Evolutionary conservation across 2,113 vertebrate genomes (phyloP).

Genomic region (Embiotoca jacksoni): DNA sequence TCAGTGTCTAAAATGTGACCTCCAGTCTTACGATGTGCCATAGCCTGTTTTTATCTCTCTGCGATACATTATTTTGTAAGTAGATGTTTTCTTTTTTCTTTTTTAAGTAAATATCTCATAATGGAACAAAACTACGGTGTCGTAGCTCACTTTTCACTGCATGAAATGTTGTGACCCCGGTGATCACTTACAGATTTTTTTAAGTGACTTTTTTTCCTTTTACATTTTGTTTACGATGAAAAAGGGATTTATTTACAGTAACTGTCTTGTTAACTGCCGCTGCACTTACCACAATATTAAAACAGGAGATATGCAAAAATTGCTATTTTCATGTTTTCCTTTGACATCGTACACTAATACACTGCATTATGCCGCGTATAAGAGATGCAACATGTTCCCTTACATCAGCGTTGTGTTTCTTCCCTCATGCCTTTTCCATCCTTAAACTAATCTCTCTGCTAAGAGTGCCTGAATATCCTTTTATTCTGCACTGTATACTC

Average conservation of each 20-base stretch:
- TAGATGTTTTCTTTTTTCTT: background rate
- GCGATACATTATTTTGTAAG: background rate
- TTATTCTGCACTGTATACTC: background rate
- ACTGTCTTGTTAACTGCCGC: conserved; percentile 1
- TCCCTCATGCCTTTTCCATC: conserved; percentile 1
- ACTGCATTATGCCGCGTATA: background rate
- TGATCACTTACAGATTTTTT: background rate
- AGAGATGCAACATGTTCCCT: background rate
- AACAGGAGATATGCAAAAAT: conserved; percentile 14
- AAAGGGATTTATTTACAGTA: conserved; percentile 26
- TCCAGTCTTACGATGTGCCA: conserved; percentile 59
- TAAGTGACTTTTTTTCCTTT: background rate
- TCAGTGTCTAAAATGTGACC: conserved; percentile 18
- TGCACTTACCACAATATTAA: conserved; percentile 54
- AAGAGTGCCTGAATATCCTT: background rate
- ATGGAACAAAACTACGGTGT: conserved; percentile 8
- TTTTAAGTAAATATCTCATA: background rate
- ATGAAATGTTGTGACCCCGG: conserved; percentile 44
- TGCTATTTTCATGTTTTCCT: background rate
- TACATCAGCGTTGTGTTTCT: background rate
- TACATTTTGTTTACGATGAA: background rate
- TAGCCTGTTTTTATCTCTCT: conserved; percentile 25
- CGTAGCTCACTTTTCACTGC: conserved; percentile 36
- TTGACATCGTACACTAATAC: background rate
- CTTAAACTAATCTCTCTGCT: background rate